Evolutionary conservation across 2,113 vertebrate species (phyloP), one percentile per base, ranked within the genome.

Genomic region (Odocoileus hemionus): DNA sequence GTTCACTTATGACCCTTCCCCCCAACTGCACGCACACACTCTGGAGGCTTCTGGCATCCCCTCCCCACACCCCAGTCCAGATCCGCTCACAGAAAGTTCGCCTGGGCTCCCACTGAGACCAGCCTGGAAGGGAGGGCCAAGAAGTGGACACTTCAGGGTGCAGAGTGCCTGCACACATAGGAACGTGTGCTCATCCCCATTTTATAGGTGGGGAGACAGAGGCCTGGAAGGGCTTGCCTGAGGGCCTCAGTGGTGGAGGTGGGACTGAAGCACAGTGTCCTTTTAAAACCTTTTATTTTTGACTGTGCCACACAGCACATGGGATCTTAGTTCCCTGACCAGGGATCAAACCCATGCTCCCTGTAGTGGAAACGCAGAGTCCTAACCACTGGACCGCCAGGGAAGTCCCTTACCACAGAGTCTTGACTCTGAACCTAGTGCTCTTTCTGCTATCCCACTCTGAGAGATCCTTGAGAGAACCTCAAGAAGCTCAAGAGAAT

Each of bases 401-500:
- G 78, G 47, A 80, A 52, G 47, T n/a, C 47, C 78, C 0, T 13
- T n/a, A 17, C 13, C 33, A 26, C 43, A 23, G 39, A 39, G 36
- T n/a, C 47, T 55, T 19, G 43, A 39, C 60, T 60, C 30, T 9
- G 30, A 43, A 39, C 64, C 61, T 25, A 30, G 25, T 64, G 36
- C 33, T 89, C 13, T 78, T 86, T 28, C 86, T 79, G 47, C 60
- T 10, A 0, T 43, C 10, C 30, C 21, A 2, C 86, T n/a, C 88
- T 52, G 10, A 76, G 15, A 39, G 55, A 16, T 64, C n/a, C 43
- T 82, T 16, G 13, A 33, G 64, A 89, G 83, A 96, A 78, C 70
- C 61, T 91, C 19, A 55, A 61, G 39, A 57, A 45, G 55, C 60
- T 50, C 45, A 82, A 86, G 89, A 95, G 36, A 74, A 58, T 84